Evolutionary conservation across 23 tunicate genomes (phyloP), one percentile per base, ranked within the genome.

Genomic region (Halocynthia roretzi): DNA sequence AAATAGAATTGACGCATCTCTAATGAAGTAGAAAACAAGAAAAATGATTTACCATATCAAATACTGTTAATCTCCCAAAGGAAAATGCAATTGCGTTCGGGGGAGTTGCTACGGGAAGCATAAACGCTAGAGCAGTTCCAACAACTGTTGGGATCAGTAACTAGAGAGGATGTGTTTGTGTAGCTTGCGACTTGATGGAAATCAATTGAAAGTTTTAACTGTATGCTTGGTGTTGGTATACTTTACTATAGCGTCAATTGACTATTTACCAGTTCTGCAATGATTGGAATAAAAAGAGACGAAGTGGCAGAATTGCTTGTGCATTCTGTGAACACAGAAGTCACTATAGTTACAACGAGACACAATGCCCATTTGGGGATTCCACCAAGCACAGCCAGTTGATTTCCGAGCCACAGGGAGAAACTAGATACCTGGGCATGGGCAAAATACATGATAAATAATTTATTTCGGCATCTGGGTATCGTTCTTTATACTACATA

Each of bases 31-130:
- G 44, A 31, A 31, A 31, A 31, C n/a, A n/a, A 4, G 44, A 31
- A 31, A 31, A 52, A 14, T 10, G 8, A 19, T 81, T 80, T 50
- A 91, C 97, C 90, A 91, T 49, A 55, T 91, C 97, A 8, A 91
- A 17, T 19, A 91, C 97, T 81, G 81, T 85, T 0, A 91, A 21
- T 56, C 77, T 86, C 5, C 97, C 97, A 56, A 81, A 85, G 19
- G 97, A 81, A 75, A 91, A 91, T 7, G 97, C 97, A 67, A 91
- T 85, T 7, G 97, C 97, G 77, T 91, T 91, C 50, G 97, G 86
- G 19, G 97, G 97, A 5, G 97, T 85, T 51, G 97, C 91, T 6
- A 85, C 97, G 9, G 97, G 97, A 61, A 91, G 73, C 97, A 91
- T 91, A 65, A 85, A 91, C 0, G 97, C 97, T 63, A 91, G 60